These are phyloP conservation scores for Sweltsa coloradensis DNA, from an alignment of 1,140 invertebrate genomes.

Conservation along the genomic window DNA sequence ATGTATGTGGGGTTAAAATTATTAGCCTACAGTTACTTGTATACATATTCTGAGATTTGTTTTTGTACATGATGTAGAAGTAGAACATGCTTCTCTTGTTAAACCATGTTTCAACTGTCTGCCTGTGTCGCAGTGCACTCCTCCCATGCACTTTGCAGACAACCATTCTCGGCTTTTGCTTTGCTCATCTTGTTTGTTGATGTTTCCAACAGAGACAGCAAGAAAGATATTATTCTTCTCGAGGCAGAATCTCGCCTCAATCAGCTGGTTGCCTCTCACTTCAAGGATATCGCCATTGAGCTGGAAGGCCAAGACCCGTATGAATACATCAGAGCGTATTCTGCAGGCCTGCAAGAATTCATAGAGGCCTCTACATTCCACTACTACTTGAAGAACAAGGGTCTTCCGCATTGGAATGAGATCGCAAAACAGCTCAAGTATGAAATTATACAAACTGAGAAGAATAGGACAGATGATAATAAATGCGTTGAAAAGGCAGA, in stretches of 20 bases:
- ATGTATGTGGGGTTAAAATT: too few species aligned
- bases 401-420: constrained; percentile 31
- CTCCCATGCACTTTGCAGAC: too few species aligned
- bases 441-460: constrained; percentile 13
- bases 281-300: constrained; percentile 57
- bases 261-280: constrained; percentile 43
- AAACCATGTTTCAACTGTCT: too few species aligned
- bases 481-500: neutral
- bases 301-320: constrained; percentile 56
- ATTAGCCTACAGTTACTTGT: too few species aligned
- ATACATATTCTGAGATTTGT: too few species aligned
- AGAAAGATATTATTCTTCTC: constrained; percentile 32
- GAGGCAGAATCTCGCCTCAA: constrained; percentile 53
- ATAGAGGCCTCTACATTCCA: constrained; percentile 73
- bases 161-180: too few species aligned
- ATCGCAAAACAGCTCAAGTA: constrained; percentile 34
- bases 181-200: constrained; percentile 5
- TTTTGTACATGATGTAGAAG: too few species aligned
- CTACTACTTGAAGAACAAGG: constrained; percentile 42
- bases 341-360: constrained; percentile 72
- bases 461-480: constrained; percentile 13
- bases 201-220: constrained; percentile 18
- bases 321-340: constrained; percentile 61
- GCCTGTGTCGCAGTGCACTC: too few species aligned
- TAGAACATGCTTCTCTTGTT: too few species aligned